Conservation (phyloP, 2,888 invertebrate genomes). For the Drosophila fulvimacula region DNA sequence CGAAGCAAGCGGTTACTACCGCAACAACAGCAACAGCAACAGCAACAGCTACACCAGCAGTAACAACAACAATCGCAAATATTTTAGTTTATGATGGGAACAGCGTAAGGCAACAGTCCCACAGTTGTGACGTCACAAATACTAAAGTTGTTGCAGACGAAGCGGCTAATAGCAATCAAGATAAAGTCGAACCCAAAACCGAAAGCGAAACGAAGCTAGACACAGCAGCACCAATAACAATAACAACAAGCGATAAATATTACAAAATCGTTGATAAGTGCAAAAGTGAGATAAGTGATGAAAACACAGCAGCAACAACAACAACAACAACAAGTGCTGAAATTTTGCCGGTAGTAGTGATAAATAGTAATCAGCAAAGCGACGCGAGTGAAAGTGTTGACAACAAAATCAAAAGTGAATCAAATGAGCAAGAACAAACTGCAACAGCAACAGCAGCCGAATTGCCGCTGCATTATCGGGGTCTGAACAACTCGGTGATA, state of each 20-base stretch:
- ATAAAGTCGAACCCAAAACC: slow-evolving; percentile 53
- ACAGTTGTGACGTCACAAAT: slow-evolving; percentile 44
- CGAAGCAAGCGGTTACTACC: slow-evolving; percentile 80
- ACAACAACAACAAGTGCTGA: slow-evolving; percentile 48
- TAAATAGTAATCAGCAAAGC: slow-evolving; percentile 65
- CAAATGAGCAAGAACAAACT: slow-evolving; percentile 50
- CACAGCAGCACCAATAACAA: slow-evolving; percentile 15
- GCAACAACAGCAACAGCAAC: slow-evolving; percentile 42
- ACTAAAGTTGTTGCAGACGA: slow-evolving; percentile 40
- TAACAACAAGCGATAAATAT: slow-evolving; percentile 58
- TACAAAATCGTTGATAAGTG: slow-evolving; percentile 69
- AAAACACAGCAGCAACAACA: slow-evolving; percentile 47
- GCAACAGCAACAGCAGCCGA: slow-evolving; percentile 33
- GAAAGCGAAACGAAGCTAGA: slow-evolving; percentile 49
- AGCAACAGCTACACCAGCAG: slow-evolving; percentile 39
- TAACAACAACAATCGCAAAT: slow-evolving; percentile 37
- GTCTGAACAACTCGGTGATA: slow-evolving; percentile 83
- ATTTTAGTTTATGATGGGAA: slow-evolving; percentile 42
- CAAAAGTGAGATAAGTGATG: slow-evolving; percentile 64
- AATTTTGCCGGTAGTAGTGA: slow-evolving; percentile 66
- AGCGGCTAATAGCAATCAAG: slow-evolving; percentile 41
- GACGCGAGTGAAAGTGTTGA: slow-evolving; percentile 75
- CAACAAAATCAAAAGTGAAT: slow-evolving; percentile 73
- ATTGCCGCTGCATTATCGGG: slow-evolving; percentile 82
- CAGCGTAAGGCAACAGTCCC: slow-evolving; percentile 21